A percentile compares a stretch with the other conserved stretches of the same genome.
These are phyloP conservation scores for Protula sp. DNA, from an alignment of 2,888 invertebrate species.

Conservation along the genomic window DNA sequence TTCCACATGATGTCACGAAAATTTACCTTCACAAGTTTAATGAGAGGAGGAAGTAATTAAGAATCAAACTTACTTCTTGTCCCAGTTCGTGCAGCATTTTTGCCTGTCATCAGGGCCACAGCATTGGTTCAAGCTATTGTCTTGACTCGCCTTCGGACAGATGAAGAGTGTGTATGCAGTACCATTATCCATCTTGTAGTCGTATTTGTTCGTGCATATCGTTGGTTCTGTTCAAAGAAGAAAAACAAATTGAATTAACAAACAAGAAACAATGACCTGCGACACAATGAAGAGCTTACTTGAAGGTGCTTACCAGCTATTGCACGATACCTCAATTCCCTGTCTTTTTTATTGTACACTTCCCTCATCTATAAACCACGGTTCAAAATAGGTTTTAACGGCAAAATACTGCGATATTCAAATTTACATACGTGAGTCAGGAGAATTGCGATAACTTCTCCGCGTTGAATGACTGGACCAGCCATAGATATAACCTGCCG, in stretches of 20 bases:
- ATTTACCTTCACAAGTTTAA: no score
- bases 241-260: neutral
- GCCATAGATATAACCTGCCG: neutral
- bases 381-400: no score
- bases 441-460: neutral
- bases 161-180: constrained; percentile 9
- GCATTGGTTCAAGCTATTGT: constrained; percentile 8
- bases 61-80: constrained; percentile 6
- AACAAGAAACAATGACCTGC: no score
- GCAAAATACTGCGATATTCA: no score
- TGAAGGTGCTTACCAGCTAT: no score
- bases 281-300: no score
- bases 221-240: constrained; percentile 8
- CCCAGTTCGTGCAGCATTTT: constrained; percentile 9
- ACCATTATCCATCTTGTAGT: constrained; percentile 11
- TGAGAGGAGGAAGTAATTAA: no score
- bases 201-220: constrained; percentile 9
- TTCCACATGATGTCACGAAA: no score
- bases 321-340: no score
- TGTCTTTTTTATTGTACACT: no score
- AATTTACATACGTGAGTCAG: neutral
- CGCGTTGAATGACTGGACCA: neutral
- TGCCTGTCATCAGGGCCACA: constrained; percentile 8
- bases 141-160: constrained; percentile 9
- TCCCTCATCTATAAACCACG: no score